Percentiles rank a stretch among this genome's conserved stretches.
phyloP scores from a whole-genome alignment of 2,113 vertebrate species.

The Mesocricetus auratus region DNA sequence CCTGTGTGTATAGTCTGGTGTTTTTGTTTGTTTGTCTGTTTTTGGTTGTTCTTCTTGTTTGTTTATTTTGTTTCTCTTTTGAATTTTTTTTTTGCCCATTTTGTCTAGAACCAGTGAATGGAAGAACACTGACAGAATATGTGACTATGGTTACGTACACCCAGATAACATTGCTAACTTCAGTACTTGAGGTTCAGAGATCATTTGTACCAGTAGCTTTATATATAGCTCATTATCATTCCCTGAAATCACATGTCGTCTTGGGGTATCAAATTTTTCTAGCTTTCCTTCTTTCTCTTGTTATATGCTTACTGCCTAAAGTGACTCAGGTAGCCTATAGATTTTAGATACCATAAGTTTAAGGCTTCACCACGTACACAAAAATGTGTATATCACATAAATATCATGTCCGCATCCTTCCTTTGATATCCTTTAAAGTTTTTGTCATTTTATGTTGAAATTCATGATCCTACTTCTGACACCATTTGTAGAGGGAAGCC shows the following conservation, averaged over 20 bases:
- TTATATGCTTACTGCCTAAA: background rate
- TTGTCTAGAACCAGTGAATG: background rate
- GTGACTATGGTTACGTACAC: background rate
- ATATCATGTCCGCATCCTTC: background rate
- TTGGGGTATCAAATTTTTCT: background rate
- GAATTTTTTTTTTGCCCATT: background rate
- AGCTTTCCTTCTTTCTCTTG: background rate
- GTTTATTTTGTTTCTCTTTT: background rate
- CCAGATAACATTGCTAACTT: background rate
- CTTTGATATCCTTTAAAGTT: background rate
- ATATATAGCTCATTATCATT: background rate
- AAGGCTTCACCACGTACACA: background rate
- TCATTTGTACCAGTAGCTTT: background rate
- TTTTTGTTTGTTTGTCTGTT: background rate
- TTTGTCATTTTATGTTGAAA: no score
- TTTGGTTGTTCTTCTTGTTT: no score
- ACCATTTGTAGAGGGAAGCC: no score
- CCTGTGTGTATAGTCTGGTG: background rate
- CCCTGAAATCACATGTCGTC: background rate
- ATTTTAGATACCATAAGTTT: background rate
- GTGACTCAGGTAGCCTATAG: background rate
- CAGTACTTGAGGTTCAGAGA: background rate
- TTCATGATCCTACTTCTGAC: no score
- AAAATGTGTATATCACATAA: background rate
- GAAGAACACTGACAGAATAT: background rate